Conservation (phyloP, 2,797 vertebrate genomes). For the Glossophaga mutica region DNA sequence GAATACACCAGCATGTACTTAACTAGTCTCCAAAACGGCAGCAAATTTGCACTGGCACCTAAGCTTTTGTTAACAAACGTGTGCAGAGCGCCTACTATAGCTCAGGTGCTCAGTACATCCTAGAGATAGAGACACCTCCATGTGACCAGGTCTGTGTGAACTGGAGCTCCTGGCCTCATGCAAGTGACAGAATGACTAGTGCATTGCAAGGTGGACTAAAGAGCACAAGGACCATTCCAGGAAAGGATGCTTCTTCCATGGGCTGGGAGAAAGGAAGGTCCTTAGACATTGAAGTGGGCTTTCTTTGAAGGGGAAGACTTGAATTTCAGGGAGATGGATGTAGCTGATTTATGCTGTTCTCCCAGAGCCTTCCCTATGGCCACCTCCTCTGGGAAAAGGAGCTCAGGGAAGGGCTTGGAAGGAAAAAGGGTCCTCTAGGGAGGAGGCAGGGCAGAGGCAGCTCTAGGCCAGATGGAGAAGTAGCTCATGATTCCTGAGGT, state of each 20-base stretch:
- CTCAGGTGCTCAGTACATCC: background rate
- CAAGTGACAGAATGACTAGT: background rate
- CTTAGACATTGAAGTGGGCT: background rate
- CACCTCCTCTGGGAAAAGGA: background rate
- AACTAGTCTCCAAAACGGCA: background rate
- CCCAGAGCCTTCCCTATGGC: background rate
- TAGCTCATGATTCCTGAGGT: background rate
- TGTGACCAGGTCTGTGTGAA: background rate
- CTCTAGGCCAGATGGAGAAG: background rate
- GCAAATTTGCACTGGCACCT: background rate
- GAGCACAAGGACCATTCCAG: background rate
- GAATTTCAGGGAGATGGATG: background rate
- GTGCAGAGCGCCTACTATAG: no score
- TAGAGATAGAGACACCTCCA: background rate
- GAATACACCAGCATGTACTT: background rate
- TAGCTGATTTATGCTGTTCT: background rate
- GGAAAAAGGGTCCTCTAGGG: background rate
- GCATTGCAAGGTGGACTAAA: background rate
- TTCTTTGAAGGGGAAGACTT: background rate
- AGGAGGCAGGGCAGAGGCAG: background rate
- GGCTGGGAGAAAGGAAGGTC: background rate
- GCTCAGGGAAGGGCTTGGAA: background rate
- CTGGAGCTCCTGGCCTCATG: background rate
- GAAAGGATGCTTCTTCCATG: background rate
- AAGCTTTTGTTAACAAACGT: background rate